A percentile compares a stretch with the other conserved stretches of the same genome.
phyloP scores from a whole-genome alignment of 2,888 invertebrate genomes.

The Plemyria rubiginata region DNA sequence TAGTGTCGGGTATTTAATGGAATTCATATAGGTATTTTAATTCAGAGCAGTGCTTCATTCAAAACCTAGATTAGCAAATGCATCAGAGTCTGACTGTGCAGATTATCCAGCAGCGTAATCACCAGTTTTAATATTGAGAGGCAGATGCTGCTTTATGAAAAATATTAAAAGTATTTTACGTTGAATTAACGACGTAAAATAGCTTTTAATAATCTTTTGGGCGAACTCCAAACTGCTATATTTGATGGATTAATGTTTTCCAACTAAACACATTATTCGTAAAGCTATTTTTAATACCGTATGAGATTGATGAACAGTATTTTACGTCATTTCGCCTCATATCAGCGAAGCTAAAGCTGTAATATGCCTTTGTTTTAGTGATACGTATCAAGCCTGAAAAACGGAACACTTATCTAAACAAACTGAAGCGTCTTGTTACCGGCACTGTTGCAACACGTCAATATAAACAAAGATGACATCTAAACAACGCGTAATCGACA shows the following conservation, averaged over 20 bases:
- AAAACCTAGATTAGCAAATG: constrained; percentile 25
- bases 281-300: constrained; percentile 30
- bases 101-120: constrained; percentile 12
- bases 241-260: constrained; percentile 57
- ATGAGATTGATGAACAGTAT: constrained; percentile 42
- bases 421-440: constrained; percentile 15
- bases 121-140: background rate
- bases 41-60: constrained; percentile 30
- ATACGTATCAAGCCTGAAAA: constrained; percentile 3
- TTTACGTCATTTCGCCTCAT: constrained; percentile 30
- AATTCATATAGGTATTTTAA: constrained; percentile 36
- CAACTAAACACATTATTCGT: constrained; percentile 58
- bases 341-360: background rate
- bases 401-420: constrained; percentile 1
- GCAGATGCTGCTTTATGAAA: constrained; percentile 11
- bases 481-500: constrained; percentile 56
- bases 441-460: constrained; percentile 40
- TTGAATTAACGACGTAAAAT: constrained; percentile 43
- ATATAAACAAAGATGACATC: constrained; percentile 56
- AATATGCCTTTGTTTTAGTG: constrained; percentile 2
- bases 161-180: constrained; percentile 20
- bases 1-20: constrained; percentile 22
- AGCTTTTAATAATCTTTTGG: constrained; percentile 53
- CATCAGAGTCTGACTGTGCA: constrained; percentile 12
- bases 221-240: constrained; percentile 53